Conservation (phyloP, 2,888 invertebrate genomes). For the Platycheirus albimanus region DNA sequence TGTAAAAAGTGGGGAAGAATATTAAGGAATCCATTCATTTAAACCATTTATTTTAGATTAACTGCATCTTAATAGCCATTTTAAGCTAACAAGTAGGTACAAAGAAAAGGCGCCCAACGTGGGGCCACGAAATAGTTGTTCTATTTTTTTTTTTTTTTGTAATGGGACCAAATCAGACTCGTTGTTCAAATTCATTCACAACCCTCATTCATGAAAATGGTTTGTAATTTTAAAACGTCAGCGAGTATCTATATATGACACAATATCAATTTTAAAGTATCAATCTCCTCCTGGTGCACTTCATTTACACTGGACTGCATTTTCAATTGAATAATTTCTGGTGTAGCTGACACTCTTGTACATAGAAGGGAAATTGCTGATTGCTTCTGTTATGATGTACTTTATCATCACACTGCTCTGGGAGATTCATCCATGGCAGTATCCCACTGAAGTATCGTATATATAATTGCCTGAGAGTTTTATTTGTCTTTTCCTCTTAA, state of each 20-base stretch:
- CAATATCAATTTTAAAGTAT: slow-evolving; percentile 11
- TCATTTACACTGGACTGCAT: slow-evolving; percentile 11
- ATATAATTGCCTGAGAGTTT: slow-evolving; percentile 68
- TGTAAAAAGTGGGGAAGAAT: no score
- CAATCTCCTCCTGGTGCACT: slow-evolving; percentile 1
- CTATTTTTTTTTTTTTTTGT: no score
- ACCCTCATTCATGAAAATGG: slow-evolving; percentile 25
- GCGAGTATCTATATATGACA: background rate
- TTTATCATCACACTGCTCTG: slow-evolving; percentile 12
- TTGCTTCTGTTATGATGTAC: slow-evolving; percentile 31
- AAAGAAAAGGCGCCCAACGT: no score
- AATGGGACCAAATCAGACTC: no score
- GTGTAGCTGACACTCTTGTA: slow-evolving; percentile 19
- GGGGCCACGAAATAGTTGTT: no score
- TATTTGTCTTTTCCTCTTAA: slow-evolving; percentile 39
- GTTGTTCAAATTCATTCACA: no score
- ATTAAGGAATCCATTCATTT: no score
- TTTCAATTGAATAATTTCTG: slow-evolving; percentile 69
- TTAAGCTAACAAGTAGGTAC: no score
- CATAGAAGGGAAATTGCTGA: slow-evolving; percentile 63
- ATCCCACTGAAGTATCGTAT: slow-evolving; percentile 51
- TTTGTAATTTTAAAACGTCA: background rate
- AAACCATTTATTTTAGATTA: no score
- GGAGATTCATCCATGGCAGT: slow-evolving; percentile 45
- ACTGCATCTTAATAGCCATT: no score